Conservation (phyloP, 2,797 vertebrate genomes). For the Myotis planiceps region DNA sequence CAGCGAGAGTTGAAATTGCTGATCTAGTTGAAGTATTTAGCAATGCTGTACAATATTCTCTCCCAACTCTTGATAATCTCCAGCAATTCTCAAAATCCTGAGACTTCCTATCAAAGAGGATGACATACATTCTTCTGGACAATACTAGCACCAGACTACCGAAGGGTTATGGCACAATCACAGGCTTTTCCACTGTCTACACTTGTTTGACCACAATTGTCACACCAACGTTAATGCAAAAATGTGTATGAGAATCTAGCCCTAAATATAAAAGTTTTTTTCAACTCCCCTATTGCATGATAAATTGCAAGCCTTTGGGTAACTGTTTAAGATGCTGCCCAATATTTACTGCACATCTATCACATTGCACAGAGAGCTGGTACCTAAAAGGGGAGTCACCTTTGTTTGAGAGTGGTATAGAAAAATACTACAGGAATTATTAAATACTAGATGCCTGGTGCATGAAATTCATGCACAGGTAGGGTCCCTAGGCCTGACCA, state of each 20-base stretch:
- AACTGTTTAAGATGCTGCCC: neutral
- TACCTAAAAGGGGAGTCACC: neutral
- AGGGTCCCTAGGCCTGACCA: too few species aligned
- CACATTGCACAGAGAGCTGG: neutral
- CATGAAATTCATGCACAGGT: too few species aligned
- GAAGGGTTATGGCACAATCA: neutral
- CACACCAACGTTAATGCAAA: neutral
- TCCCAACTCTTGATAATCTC: neutral
- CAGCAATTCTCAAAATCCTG: conserved; percentile 18
- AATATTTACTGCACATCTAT: neutral
- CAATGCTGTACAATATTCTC: neutral
- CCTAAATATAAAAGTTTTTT: neutral
- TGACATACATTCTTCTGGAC: conserved; percentile 34
- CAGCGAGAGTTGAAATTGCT: neutral
- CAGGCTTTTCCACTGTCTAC: neutral
- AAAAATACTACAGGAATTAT: neutral
- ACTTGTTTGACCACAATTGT: neutral
- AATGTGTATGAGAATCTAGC: neutral
- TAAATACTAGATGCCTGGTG: neutral
- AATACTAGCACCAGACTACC: neutral
- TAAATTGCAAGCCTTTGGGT: neutral
- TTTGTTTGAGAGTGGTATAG: neutral
- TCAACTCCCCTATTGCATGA: neutral
- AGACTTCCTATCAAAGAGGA: neutral
- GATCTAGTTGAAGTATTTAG: neutral